A percentile compares a stretch with the other conserved stretches of the same genome.
Conservation (phyloP, 2,888 invertebrate species). For the Keiferia lycopersicella region DNA sequence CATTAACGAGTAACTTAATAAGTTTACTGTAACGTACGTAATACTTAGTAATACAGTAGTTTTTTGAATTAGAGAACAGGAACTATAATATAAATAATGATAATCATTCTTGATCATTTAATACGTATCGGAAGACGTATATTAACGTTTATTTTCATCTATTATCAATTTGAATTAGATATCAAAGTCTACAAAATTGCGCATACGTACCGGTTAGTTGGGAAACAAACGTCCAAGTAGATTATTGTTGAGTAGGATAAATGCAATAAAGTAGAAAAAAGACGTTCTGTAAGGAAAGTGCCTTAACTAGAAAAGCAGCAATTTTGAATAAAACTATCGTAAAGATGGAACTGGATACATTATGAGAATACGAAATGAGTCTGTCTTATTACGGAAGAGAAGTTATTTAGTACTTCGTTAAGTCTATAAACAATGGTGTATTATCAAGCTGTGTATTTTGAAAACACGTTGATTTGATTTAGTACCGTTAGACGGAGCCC, state of each 20-base stretch:
- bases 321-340: conserved; percentile 16
- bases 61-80: too few species aligned
- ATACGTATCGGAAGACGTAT: too few species aligned
- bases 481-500: conserved; percentile 53
- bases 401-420: conserved; percentile 21
- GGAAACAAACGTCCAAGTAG: not conserved
- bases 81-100: too few species aligned
- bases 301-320: not conserved
- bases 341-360: conserved; percentile 31
- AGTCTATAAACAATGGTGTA: conserved; percentile 20
- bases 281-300: not conserved
- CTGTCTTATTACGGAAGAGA: conserved; percentile 26
- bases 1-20: not conserved
- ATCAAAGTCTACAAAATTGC: not conserved
- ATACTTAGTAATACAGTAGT: too few species aligned
- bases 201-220: not conserved
- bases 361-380: conserved; percentile 42
- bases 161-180: too few species aligned
- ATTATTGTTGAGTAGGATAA: not conserved
- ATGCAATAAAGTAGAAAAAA: conserved; percentile 4
- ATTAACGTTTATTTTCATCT: too few species aligned
- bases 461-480: conserved; percentile 42
- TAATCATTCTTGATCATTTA: too few species aligned
- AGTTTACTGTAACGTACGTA: not conserved
- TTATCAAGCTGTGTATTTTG: conserved; percentile 30